Evolutionary conservation across 2,113 vertebrate species (phyloP), one percentile per base, ranked within the genome.

Genomic region (Cyrtonyx montezumae): DNA sequence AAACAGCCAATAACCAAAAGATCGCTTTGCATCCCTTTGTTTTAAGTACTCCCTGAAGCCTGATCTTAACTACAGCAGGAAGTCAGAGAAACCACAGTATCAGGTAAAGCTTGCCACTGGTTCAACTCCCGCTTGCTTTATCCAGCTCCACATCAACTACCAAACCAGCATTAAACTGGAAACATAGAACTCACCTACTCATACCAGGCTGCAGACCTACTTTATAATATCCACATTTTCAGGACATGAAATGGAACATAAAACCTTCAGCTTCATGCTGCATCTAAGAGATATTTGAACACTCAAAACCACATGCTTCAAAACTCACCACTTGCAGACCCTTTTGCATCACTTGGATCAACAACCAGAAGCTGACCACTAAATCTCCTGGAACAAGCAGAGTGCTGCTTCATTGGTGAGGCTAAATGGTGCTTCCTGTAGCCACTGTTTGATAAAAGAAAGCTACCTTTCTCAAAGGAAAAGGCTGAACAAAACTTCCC

Each of bases 401-500:
- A 40, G 40, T 40, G 40, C 40, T 40, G 6, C 19, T 36, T 18
- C 30, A 5, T 8, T 16, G 26, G 80, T 45, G 19, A 69, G 32
- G 20, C 36, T 43, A 79, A 80, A 28, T 20, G 40, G 6, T 13
- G 15, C 19, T 66, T 17, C 26, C n/a, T 37, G 14, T 5, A 71
- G 8, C 6, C 8, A 20, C 25, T 8, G 34, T 12, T 4, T 9
- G 14, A 40, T 16, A 88, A 51, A 48, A 13, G 63, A 81, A 5
- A 20, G 2, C 14, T 43, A 40, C 23, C 18, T 61, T 68, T 94
- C 51, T 86, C 45, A 65, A 68, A 69, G 36, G 16, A 18, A 63
- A 48, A 51, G 75, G 61, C 51, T 62, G 84, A 94, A 91, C 80
- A 94, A 65, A 95, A 65, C 84, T 87, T 66, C 84, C 93, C 89